These are phyloP conservation scores for Ophraella communa DNA, from an alignment of 2,888 invertebrate genomes.

Conservation along the genomic window DNA sequence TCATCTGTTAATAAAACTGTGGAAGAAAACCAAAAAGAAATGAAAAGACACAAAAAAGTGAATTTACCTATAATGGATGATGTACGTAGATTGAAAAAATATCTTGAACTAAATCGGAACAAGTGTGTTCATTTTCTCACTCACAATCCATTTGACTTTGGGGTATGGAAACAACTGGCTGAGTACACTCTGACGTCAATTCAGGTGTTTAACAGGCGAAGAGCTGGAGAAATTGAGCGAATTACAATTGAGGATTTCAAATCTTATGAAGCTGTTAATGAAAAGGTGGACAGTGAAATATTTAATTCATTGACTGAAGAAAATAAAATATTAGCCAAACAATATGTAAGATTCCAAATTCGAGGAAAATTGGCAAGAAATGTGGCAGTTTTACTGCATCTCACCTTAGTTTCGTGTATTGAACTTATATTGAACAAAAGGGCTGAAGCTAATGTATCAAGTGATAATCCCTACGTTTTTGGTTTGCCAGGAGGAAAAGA, in stretches of 20 bases:
- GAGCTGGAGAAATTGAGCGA: slow-evolving; percentile 30
- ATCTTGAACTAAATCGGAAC: not conserved
- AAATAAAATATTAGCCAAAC: slow-evolving; percentile 2
- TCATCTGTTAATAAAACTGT: slow-evolving; percentile 15
- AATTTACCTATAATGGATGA: slow-evolving; percentile 7
- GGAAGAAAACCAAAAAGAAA: slow-evolving; percentile 11
- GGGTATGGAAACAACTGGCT: slow-evolving; percentile 21
- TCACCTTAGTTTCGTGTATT: slow-evolving; percentile 6
- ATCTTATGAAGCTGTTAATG: slow-evolving; percentile 19
- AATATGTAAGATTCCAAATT: slow-evolving; percentile 11
- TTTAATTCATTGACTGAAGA: slow-evolving; percentile 10
- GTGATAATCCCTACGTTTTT: slow-evolving; percentile 29
- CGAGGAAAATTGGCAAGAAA: not conserved
- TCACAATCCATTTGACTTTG: slow-evolving; percentile 7
- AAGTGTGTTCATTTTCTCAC: not conserved
- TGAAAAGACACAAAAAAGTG: slow-evolving; percentile 9
- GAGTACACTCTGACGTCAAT: slow-evolving; percentile 30
- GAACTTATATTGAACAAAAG: slow-evolving; percentile 25
- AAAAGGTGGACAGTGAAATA: slow-evolving; percentile 11
- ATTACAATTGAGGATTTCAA: slow-evolving; percentile 24
- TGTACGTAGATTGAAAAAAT: slow-evolving; percentile 7
- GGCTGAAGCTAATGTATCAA: slow-evolving; percentile 17
- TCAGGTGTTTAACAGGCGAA: slow-evolving; percentile 34
- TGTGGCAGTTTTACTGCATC: slow-evolving; percentile 18
- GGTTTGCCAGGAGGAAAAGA: slow-evolving; percentile 12